Evolutionary conservation across 2,797 vertebrate species (phyloP).

Genomic region (Decapterus maruadsi): DNA sequence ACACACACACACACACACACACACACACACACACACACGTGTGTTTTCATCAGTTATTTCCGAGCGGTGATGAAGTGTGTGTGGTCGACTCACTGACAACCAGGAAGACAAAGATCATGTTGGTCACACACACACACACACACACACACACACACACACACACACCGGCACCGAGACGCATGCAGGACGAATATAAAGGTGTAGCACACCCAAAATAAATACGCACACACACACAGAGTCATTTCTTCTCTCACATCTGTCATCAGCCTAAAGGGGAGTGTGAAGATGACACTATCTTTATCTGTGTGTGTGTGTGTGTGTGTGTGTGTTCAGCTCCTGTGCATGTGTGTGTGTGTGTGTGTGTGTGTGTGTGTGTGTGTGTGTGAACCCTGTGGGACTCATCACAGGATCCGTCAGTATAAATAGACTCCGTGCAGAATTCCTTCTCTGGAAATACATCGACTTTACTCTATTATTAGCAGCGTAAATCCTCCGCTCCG

Average conservation of each 20-base stretch:
- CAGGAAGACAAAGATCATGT: constrained; percentile 11
- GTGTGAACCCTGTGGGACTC: constrained; percentile 23
- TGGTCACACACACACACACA: background rate
- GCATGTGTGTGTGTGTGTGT: constrained; percentile 17
- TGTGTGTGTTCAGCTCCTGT: constrained; percentile 11
- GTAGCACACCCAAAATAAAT: constrained; percentile 19
- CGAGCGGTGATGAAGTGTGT: constrained; percentile 9
- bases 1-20: too few species aligned
- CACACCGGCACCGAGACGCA: too few species aligned
- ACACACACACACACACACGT: too few species aligned
- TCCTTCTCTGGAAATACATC: constrained; percentile 72
- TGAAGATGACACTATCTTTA: constrained; percentile 47
- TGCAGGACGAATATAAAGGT: constrained; percentile 16
- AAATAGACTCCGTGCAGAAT: constrained; percentile 71
- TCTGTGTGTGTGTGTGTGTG: background rate
- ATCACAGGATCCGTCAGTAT: constrained; percentile 66
- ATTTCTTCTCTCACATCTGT: constrained; percentile 13
- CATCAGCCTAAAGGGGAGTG: constrained; percentile 30
- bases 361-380: background rate
- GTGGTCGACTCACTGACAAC: constrained; percentile 31
- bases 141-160: too few species aligned
- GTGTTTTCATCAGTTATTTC: constrained; percentile 28
- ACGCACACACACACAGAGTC: too few species aligned
- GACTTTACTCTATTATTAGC: constrained; percentile 71
- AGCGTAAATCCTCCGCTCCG: constrained; percentile 62